phyloP scores from a whole-genome alignment of 2,797 vertebrate species.

The Adrianichthys oophorus region DNA sequence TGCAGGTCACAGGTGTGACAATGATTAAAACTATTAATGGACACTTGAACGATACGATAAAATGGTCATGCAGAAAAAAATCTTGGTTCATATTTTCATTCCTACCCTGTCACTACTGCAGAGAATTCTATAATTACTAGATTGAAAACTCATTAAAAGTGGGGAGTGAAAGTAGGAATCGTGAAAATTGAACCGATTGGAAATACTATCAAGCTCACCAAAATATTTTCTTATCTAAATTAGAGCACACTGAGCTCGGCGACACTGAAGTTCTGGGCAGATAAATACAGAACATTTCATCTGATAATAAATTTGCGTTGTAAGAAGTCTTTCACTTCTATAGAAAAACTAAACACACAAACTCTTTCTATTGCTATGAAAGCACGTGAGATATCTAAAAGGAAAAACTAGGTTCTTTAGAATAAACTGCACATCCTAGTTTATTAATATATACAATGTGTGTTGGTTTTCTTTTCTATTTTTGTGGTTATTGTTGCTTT shows the following conservation, averaged over 20 bases:
- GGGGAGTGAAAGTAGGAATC: conserved; percentile 27
- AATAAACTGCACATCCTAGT: background rate
- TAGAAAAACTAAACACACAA: conserved; percentile 41
- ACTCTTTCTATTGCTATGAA: conserved; percentile 45
- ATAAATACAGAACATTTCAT: conserved; percentile 52
- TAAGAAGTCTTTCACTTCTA: conserved; percentile 50
- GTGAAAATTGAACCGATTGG: conserved; percentile 28
- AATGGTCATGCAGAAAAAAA: background rate
- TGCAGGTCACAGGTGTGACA: too few species aligned
- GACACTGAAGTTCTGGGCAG: conserved; percentile 41
- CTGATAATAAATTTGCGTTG: conserved; percentile 60
- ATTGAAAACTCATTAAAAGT: conserved; percentile 55
- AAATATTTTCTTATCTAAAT: conserved; percentile 65
- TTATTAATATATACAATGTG: too few species aligned
- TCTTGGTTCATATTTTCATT: conserved; percentile 7
- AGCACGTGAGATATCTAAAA: conserved; percentile 17
- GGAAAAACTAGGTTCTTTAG: conserved; percentile 33
- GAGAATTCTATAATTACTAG: conserved; percentile 19
- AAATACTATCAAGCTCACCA: conserved; percentile 38
- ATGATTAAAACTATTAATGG: conserved; percentile 18
- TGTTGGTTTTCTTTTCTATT: too few species aligned
- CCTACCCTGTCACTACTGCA: conserved; percentile 7
- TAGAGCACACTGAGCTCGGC: conserved; percentile 47
- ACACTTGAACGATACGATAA: conserved; percentile 18
- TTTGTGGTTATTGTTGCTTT: too few species aligned